Base-by-base conservation (phyloP, 2,888 invertebrate species). In the Andrena bicolor region DNA sequence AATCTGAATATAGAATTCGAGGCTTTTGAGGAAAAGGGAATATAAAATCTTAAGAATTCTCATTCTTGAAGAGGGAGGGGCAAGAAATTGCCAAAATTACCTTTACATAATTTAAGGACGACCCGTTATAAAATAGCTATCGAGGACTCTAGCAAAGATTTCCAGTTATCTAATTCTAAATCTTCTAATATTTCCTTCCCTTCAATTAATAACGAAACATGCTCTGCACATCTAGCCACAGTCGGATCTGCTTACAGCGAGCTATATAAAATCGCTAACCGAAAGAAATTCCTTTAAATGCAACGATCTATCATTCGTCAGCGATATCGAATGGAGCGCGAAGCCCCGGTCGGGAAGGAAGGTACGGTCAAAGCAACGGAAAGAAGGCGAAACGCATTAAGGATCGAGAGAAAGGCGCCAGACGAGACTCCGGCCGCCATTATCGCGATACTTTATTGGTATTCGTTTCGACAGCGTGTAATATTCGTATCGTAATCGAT, bases 391-490 rank as follows among this genome's bases (percentile, higher is more conserved):
- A 64, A 81, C 69, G 70, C 70, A 65, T 78, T 78, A 49, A 53
- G 69, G 64, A 30, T 20, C 51, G 68, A 70, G 76, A 76, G 82
- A 78, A 86, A 84, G 76, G 79, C 71, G 61, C 56, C 81, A 61
- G 58, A 58, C 66, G 58, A 61, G 61, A 49, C 71, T 70, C 0
- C 56, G 65, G 63, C 71, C 41, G 82, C 82, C 76, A 86, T 86
- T 87, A 87, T 83, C 80, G 76, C 56, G 74, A 80, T 86, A 82
- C 65, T 87, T 88, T 88, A 80, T 84, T 84, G 81, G 84, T 83
- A 79, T 84, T 88, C 79, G 74, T 87, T 86, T 89, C 87, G 84
- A 88, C 83, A 81, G 86, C 88, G 73, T 85, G 77, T 77, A 87
- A 85, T 83, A 85, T 87, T 82, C 88, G 76, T 73, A 82, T 85